Percentiles rank a stretch among this genome's conserved stretches.
Conservation (phyloP, 2,888 invertebrate species). For the Poecilus cupreus region DNA sequence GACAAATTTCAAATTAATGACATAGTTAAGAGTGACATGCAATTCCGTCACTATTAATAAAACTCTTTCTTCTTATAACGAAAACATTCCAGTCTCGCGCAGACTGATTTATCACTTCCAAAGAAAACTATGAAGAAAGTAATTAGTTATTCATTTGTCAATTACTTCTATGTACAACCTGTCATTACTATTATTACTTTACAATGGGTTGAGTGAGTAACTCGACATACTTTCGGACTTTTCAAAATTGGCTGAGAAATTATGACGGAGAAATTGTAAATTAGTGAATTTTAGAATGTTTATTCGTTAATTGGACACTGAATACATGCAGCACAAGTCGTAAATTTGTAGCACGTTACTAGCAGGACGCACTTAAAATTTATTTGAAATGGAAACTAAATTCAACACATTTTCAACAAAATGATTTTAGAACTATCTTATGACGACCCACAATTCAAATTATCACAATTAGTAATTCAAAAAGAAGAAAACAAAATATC, state of each 20-base stretch:
- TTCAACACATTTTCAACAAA: neutral
- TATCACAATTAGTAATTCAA: too few relatives aligned
- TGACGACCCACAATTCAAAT: too few relatives aligned
- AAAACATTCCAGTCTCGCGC: neutral
- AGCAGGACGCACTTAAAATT: neutral
- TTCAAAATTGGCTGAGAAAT: neutral
- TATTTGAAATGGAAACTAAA: conserved; percentile 4
- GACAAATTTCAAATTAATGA: conserved; percentile 39
- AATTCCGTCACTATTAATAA: conserved; percentile 17
- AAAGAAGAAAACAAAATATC: too few relatives aligned
- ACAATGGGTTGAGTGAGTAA: neutral
- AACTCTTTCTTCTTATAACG: conserved; percentile 9
- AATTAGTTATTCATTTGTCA: conserved; percentile 17
- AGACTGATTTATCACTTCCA: neutral
- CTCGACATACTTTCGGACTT: conserved; percentile 13
- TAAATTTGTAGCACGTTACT: neutral
- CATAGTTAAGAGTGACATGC: conserved; percentile 20
- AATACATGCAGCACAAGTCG: neutral
- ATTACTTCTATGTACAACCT: conserved; percentile 14
- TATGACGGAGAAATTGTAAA: neutral
- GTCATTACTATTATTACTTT: conserved; percentile 1
- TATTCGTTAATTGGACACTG: conserved; percentile 17
- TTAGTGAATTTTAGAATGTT: neutral
- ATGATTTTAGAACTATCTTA: too few relatives aligned
- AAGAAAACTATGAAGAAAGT: neutral